Evolutionary conservation across 2,113 vertebrate species (phyloP).

Genomic region (Nycticorax nycticorax): DNA sequence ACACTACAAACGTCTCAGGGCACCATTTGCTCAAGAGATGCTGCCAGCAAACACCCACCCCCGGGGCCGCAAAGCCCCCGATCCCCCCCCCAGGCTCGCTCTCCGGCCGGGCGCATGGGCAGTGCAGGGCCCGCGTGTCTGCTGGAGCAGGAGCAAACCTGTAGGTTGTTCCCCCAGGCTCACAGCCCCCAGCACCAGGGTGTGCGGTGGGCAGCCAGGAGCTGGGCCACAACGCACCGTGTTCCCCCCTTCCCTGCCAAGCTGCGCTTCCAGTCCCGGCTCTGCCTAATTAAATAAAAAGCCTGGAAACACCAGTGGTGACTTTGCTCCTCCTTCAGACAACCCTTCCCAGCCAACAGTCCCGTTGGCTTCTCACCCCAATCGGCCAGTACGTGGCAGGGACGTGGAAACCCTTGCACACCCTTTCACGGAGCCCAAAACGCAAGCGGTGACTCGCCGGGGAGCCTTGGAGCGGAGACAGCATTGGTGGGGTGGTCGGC

Average conservation of each 20-base stretch:
- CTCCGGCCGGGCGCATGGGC: accelerated
- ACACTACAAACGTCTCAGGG: not conserved
- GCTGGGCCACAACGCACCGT: accelerated
- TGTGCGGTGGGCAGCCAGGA: not conserved
- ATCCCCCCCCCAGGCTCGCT: accelerated
- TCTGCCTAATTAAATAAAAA: not conserved
- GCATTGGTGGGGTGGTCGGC: not conserved
- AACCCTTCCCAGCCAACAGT: not conserved
- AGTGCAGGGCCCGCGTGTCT: accelerated
- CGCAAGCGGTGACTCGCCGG: not conserved
- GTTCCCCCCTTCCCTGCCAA: not conserved
- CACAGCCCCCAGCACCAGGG: accelerated
- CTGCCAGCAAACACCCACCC: not conserved
- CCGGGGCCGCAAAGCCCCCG: accelerated
- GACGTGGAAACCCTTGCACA: not conserved
- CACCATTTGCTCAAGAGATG: not conserved
- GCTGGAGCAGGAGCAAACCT: not conserved
- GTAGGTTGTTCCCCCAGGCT: not conserved
- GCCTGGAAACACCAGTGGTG: not conserved
- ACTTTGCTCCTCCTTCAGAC: not conserved
- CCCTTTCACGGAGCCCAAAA: not conserved
- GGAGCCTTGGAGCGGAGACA: accelerated
- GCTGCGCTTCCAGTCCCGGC: not conserved
- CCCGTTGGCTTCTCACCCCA: not conserved
- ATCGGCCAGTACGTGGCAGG: accelerated